Base-by-base conservation (phyloP, 2,797 vertebrate genomes). In the Amblyraja radiata region DNA sequence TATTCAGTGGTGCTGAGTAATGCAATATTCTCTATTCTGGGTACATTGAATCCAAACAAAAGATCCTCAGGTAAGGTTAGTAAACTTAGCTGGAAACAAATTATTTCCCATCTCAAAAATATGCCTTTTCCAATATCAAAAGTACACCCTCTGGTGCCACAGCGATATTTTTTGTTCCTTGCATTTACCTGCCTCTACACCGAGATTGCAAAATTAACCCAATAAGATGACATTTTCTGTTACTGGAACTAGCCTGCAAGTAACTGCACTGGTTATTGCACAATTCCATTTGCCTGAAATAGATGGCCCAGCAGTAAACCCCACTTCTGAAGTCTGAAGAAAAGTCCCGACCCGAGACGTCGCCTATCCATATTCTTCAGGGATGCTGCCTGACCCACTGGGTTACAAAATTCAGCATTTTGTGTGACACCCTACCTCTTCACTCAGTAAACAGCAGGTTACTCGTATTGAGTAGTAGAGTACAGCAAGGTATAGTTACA, bases 261-360 rank as follows among this genome's bases (percentile, higher is more conserved):
- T 63, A 88, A 88, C n/a, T 88, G 84, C 61, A 88, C 83, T 63
- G 14, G n/a, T 71, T 28, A 65, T 13, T 32, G 58, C 63, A 58
- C 83, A 28, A 86, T 86, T 86, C n/a, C 61, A 88, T 65, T 88
- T 16, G 28, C n/a, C 83, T n/a, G 16, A 88, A 65, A 61, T 88
- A 16, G 61, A 88, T 88, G n/a, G 68, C 28, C 28, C 84, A 88
- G 28, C 61, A 68, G n/a, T 88, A 32, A 88, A 88, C 61, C 63
- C 84, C 46, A 54, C 6, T 54, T 54, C 46, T 54, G 46, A 54
- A 54, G 46, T 54, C 46, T 54, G 46, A 54, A 54, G 46, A 54
- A 54, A 54, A 54, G 46, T 54, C 46, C 46, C 46, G 46, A 54
- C 5, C 46, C 46, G 4, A 54, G 46, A 54, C 46, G 5, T 54